Conservation (phyloP, 2,888 invertebrate genomes). For the Pristionchus japonicus region DNA sequence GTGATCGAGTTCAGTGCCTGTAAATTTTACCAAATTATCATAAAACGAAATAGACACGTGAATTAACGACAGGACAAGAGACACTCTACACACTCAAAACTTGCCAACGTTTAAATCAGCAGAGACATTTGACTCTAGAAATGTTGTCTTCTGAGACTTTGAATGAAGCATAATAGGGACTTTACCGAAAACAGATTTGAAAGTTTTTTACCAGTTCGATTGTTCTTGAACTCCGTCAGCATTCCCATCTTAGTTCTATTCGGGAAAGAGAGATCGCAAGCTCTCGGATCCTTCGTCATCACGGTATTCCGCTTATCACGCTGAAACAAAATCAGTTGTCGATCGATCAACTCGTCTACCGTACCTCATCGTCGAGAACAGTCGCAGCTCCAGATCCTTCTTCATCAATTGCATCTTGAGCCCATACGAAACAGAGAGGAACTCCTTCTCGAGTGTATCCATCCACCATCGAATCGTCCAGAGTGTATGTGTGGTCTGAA, state of each 20-base stretch:
- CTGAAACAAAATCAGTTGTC: neutral
- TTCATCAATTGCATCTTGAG: neutral
- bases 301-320: neutral
- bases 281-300: neutral
- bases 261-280: neutral
- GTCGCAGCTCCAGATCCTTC: neutral
- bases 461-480: constrained; percentile 24
- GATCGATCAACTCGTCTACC: neutral
- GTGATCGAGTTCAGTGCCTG: constrained; percentile 6
- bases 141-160: too few species aligned
- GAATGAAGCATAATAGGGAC: too few species aligned
- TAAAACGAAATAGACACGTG: too few species aligned
- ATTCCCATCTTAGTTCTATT: neutral
- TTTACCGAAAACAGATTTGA: too few species aligned
- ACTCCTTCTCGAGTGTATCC: constrained; percentile 1
- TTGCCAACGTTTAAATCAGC: neutral
- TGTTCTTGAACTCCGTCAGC: neutral
- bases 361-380: neutral
- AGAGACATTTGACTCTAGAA: neutral
- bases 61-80: neutral
- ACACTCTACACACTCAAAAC: neutral
- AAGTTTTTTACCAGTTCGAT: constrained; percentile 11
- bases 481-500: constrained; percentile 28
- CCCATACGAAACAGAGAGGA: constrained; percentile 16
- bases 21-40: too few species aligned